A percentile compares a stretch with the other conserved stretches of the same genome.
phyloP scores from a whole-genome alignment of 2,888 invertebrate genomes.

The Tipula vernalis region DNA sequence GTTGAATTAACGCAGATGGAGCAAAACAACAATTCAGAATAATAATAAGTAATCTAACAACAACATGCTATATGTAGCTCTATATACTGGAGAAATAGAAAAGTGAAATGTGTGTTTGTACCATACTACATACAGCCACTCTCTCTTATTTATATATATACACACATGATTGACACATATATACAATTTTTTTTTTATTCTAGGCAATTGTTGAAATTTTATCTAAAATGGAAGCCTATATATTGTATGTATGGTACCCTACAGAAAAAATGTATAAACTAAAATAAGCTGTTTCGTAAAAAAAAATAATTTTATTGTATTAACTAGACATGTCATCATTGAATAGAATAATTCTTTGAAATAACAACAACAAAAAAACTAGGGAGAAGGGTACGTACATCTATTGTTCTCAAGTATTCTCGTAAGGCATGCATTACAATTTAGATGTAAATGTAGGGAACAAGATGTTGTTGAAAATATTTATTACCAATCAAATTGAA shows the following conservation, averaged over 20 bases:
- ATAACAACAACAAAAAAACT: neutral
- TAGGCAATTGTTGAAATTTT: neutral
- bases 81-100: neutral
- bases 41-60: neutral
- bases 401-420: neutral
- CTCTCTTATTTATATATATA: neutral
- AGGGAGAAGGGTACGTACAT: neutral
- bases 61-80: neutral
- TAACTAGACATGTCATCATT: neutral
- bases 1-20: conserved; percentile 26
- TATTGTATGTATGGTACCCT: neutral
- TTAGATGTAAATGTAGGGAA: neutral
- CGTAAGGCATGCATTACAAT: neutral
- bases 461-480: neutral
- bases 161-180: neutral
- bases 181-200: neutral
- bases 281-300: neutral
- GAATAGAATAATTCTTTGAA: neutral
- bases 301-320: neutral
- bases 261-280: neutral
- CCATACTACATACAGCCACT: neutral
- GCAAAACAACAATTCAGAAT: conserved; percentile 20
- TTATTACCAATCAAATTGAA: neutral
- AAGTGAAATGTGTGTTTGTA: neutral
- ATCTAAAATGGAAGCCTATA: neutral